Evolutionary conservation across 35 echinoderm and acorn worm genomes (phyloP).

Genomic region (Apostichopus californicus): DNA sequence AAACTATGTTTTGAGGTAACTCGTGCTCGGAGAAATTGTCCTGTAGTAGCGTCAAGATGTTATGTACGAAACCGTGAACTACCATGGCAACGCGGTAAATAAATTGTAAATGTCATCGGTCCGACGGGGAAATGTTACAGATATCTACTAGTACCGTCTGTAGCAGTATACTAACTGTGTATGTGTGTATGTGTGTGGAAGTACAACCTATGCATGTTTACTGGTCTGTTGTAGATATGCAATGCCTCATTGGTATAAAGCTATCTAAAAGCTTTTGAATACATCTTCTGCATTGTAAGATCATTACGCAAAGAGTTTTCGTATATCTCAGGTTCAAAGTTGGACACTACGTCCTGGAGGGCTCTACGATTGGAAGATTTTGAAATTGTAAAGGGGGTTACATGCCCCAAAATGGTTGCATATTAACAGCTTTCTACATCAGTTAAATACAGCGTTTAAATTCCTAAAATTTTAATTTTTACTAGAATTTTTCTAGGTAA

Average conservation of each 20-base stretch:
- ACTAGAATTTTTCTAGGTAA: too few species aligned
- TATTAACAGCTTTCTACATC: too few species aligned
- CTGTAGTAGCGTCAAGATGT: not conserved
- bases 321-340: too few species aligned
- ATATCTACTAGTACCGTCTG: not conserved
- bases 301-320: too few species aligned
- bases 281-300: not conserved
- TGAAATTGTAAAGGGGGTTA: too few species aligned
- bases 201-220: not conserved
- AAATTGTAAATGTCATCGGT: slow-evolving; percentile 45
- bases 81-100: slow-evolving; percentile 17
- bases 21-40: not conserved
- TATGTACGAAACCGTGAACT: not conserved
- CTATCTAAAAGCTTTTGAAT: not conserved
- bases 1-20: slow-evolving; percentile 1
- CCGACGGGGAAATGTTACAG: not conserved
- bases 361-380: too few species aligned
- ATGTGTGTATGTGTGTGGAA: not conserved
- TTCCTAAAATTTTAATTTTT: too few species aligned
- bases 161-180: not conserved
- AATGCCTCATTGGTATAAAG: too few species aligned
- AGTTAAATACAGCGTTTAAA: too few species aligned
- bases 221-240: too few species aligned
- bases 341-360: too few species aligned
- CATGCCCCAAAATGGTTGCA: too few species aligned